These are phyloP conservation scores for Tetranychus piercei DNA, from an alignment of 2,888 invertebrate species.

Conservation along the genomic window DNA sequence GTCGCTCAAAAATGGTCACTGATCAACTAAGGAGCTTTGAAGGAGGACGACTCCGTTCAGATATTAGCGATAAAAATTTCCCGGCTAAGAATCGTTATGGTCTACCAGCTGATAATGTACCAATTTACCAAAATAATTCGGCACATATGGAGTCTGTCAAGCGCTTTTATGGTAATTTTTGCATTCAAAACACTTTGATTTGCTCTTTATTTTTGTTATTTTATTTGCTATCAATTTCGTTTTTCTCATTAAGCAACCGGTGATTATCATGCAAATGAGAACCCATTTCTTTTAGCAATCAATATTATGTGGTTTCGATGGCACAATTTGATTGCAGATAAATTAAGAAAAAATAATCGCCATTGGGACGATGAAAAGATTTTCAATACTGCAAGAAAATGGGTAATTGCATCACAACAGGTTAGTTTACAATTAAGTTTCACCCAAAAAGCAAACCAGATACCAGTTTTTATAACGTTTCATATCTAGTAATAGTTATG, in stretches of 20 bases:
- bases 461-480: no score
- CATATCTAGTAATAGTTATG: no score
- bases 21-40: conserved; percentile 39
- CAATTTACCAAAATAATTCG: conserved; percentile 26
- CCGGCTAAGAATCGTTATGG: conserved; percentile 39
- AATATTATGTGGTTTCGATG: conserved; percentile 41
- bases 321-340: conserved; percentile 39
- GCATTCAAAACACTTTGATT: neutral
- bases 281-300: conserved; percentile 39
- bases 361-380: conserved; percentile 38
- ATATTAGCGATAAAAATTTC: conserved; percentile 30
- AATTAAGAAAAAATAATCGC: conserved; percentile 31
- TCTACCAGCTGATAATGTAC: conserved; percentile 43
- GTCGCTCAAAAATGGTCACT: conserved; percentile 42
- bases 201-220: neutral
- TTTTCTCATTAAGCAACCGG: conserved; percentile 40
- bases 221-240: conserved; percentile 33
- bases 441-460: no score
- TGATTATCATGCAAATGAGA: conserved; percentile 41
- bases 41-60: conserved; percentile 32
- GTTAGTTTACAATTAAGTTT: conserved; percentile 17
- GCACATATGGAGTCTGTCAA: conserved; percentile 35
- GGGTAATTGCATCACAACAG: conserved; percentile 41
- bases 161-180: conserved; percentile 29
- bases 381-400: conserved; percentile 41